Evolutionary conservation across 2,113 vertebrate species (phyloP).

Genomic region (Sinosuthora webbiana): DNA sequence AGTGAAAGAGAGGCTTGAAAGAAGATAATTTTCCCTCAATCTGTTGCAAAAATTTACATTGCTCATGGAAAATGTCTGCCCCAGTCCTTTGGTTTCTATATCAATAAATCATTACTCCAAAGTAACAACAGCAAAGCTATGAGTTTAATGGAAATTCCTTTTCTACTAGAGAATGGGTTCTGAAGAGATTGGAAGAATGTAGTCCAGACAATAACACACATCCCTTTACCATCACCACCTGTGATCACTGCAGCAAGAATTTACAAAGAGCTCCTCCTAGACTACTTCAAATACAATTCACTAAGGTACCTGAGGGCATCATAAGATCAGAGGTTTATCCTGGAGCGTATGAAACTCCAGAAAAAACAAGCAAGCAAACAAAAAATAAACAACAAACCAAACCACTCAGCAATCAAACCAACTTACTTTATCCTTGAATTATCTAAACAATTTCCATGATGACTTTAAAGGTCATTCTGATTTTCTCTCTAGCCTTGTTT

Average conservation of each 20-base stretch:
- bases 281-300: background rate
- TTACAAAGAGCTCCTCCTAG: background rate
- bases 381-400: background rate
- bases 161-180: background rate
- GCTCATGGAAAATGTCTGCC: background rate
- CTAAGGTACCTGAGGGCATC: background rate
- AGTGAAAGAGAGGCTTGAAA: slow-evolving; percentile 11
- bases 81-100: background rate
- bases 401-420: background rate
- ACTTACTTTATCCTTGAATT: background rate
- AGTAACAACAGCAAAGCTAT: background rate
- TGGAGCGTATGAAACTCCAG: background rate
- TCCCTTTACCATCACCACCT: background rate
- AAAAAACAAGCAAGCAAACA: background rate
- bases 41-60: background rate
- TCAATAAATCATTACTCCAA: background rate
- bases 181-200: background rate
- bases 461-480: background rate
- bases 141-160: background rate
- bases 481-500: background rate
- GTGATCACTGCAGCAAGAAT: background rate
- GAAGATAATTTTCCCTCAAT: background rate
- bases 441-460: background rate
- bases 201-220: background rate
- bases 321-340: background rate